Evolutionary conservation across 2,797 vertebrate genomes (phyloP).

Genomic region (Neostethus bicornis): DNA sequence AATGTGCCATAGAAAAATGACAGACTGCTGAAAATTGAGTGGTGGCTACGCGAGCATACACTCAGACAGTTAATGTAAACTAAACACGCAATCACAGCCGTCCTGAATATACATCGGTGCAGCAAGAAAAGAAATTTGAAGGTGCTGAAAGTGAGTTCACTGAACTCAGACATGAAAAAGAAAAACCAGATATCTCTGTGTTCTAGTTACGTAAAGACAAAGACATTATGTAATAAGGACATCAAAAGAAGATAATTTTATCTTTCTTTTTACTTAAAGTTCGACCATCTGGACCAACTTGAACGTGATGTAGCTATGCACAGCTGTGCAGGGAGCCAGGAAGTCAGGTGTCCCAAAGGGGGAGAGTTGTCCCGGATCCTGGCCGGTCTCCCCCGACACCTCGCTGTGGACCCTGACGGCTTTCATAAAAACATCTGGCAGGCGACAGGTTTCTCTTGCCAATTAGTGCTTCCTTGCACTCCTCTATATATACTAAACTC

Average conservation of each 20-base stretch:
- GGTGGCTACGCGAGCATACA: constrained; percentile 18
- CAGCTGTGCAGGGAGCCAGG: constrained; percentile 44
- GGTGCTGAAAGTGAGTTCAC: neutral
- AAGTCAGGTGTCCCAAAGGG: constrained; percentile 56
- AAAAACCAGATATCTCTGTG: constrained; percentile 6
- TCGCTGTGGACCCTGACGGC: constrained; percentile 54
- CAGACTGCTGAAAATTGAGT: constrained; percentile 51
- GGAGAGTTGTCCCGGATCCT: constrained; percentile 44
- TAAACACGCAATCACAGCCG: constrained; percentile 25
- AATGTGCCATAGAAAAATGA: constrained; percentile 56
- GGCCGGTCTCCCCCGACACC: constrained; percentile 55
- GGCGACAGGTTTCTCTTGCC: constrained; percentile 62
- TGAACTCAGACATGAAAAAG: constrained; percentile 7
- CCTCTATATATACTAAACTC: constrained; percentile 23
- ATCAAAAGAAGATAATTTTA: constrained; percentile 13
- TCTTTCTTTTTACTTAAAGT: constrained; percentile 19
- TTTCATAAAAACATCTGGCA: constrained; percentile 76
- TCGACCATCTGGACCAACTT: constrained; percentile 3
- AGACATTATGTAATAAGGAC: constrained; percentile 28
- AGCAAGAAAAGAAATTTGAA: neutral
- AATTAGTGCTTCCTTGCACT: constrained; percentile 67
- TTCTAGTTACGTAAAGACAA: constrained; percentile 15
- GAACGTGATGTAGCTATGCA: constrained; percentile 23
- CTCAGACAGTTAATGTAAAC: constrained; percentile 13
- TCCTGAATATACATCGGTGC: constrained; percentile 22